phyloP scores from a whole-genome alignment of 2,797 vertebrate species.

The Mus spretus region DNA sequence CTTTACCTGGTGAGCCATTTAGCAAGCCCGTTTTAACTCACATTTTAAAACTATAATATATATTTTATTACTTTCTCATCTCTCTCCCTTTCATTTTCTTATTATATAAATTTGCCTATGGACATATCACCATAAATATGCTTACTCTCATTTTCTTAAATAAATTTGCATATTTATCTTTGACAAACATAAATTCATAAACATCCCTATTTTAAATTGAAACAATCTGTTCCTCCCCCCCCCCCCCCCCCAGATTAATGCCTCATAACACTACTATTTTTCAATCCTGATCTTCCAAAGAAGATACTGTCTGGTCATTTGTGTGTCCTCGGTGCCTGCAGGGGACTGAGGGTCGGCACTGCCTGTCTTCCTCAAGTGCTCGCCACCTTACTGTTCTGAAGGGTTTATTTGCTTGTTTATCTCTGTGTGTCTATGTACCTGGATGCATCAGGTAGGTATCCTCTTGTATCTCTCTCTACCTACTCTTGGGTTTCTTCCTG shows the following conservation, averaged over 20 bases:
- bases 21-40: not conserved
- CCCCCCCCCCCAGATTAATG: not conserved
- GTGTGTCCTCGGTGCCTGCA: not conserved
- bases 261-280: not conserved
- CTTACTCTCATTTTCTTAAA: not conserved
- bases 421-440: not conserved
- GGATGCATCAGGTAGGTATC: not conserved
- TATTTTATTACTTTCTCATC: constrained; percentile 31
- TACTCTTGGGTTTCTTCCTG: not conserved
- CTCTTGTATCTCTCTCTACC: not conserved
- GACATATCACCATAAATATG: not conserved
- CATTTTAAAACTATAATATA: not conserved
- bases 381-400: not conserved
- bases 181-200: constrained; percentile 35
- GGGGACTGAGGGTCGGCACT: not conserved
- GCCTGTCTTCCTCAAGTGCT: not conserved
- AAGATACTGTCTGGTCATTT: no score
- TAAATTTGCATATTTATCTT: constrained; percentile 4
- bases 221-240: constrained; percentile 11
- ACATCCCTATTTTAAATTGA: constrained; percentile 27
- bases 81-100: not conserved
- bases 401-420: no score
- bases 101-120: not conserved
- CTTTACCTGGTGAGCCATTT: not conserved
- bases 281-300: not conserved